Evolutionary conservation across 2,113 vertebrate species (phyloP), one percentile per base, ranked within the genome.

Genomic region (Podarcis cretensis): DNA sequence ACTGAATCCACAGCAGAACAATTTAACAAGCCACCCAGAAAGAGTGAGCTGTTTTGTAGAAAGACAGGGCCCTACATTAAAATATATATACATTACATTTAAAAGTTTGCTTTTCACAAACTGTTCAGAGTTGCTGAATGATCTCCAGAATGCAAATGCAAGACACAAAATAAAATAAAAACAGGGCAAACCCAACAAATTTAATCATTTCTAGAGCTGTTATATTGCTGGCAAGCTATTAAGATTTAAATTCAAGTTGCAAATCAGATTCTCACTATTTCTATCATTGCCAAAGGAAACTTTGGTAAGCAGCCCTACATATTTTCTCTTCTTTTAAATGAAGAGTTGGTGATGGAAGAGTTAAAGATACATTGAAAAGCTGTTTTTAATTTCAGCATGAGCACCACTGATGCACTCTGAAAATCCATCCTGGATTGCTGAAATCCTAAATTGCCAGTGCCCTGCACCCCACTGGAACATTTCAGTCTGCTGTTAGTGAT

Each of bases 401-500:
- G 87, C 88, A 91, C 94, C 81, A 71, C 92, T 79, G 25, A 90
- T 79, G 90, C 87, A 63, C 94, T 94, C 90, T 79, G 94, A 87
- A 95, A 96, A 95, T 94, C 89, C 94, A 92, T 88, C 94, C 94
- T 78, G 91, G 48, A 35, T 91, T 86, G 81, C 92, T 93, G 93
- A 92, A 95, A 92, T 90, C 92, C 95, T 86, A 92, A 95, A 95
- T 92, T 92, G 87, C 95, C 25, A 83, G 90, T 87, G 96, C 95
- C 94, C 91, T 94, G 90, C 95, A 92, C 91, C 93, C 94, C 94
- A 86, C 92, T 89, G 89, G 92, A 96, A 91, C 95, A 90, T 95
- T 93, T 93, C 96, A 94, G 94, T 94, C 92, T 95, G 95, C 95
- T 92, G 95, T 94, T 87, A 94, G 94, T 95, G 95, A 93, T 95